Evolutionary conservation across 2,113 vertebrate species (phyloP).

Genomic region (western clawed frog (Xenopus tropicalis)): DNA sequence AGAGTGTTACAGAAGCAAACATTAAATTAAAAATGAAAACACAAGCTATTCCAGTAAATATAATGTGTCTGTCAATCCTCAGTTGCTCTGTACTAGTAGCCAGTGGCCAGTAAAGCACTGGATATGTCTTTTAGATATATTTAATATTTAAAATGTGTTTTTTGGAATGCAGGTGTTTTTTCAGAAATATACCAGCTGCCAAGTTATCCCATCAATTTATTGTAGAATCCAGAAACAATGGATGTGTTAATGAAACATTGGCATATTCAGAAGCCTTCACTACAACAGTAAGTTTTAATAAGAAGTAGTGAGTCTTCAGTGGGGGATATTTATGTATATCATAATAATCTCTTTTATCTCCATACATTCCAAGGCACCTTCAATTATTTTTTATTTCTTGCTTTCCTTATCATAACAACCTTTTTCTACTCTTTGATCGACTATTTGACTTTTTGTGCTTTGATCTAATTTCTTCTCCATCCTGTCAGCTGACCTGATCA

Average conservation of each 20-base stretch:
- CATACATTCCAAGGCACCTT: not conserved
- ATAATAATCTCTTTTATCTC: conserved; percentile 12
- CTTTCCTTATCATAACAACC: conserved; percentile 19
- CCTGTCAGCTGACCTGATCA: conserved; percentile 26
- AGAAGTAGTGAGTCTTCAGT: not conserved
- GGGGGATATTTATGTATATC: conserved; percentile 11
- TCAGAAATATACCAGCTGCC: not conserved
- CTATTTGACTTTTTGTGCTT: conserved; percentile 28
- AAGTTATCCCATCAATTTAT: not conserved
- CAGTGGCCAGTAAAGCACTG: not conserved
- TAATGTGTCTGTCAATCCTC: not conserved
- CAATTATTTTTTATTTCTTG: conserved; percentile 15
- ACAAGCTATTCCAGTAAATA: not conserved
- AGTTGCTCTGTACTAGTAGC: not conserved
- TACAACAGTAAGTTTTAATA: not conserved
- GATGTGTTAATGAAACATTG: conserved; percentile 4
- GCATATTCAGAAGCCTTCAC: not conserved
- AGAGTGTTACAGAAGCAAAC: no score
- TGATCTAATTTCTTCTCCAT: conserved; percentile 13
- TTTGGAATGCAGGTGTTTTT: not conserved
- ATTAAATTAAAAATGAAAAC: no score
- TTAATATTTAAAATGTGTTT: not conserved
- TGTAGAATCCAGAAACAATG: not conserved
- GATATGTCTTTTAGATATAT: not conserved
- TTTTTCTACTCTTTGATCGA: conserved; percentile 30